A percentile compares a stretch with the other conserved stretches of the same genome.
phyloP scores from a whole-genome alignment of 2,113 vertebrate species.

The Lagopus muta region DNA sequence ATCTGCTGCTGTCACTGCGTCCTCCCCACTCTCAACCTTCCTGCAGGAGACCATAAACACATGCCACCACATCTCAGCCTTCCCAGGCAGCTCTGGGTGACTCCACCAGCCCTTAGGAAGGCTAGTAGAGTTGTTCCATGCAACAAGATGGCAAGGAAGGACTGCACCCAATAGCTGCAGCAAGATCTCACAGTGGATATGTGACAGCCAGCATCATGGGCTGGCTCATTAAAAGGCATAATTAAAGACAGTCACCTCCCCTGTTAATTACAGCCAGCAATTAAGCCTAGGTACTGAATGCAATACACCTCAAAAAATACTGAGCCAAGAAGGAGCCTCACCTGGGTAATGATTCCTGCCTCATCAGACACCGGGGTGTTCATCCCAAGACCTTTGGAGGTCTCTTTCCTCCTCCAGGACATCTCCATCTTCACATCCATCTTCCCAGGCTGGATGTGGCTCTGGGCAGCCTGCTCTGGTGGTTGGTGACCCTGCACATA shows the following conservation, averaged over 20 bases:
- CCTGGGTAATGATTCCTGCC: not conserved
- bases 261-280: conserved; percentile 8
- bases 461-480: no score
- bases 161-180: not conserved
- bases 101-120: not conserved
- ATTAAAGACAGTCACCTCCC: conserved; percentile 23
- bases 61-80: fast-evolving
- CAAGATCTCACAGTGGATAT: not conserved
- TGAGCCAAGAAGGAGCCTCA: not conserved
- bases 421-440: not conserved
- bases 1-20: fast-evolving
- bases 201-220: not conserved
- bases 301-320: not conserved
- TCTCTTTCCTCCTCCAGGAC: not conserved
- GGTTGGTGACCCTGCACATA: no score
- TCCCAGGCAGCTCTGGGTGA: fast-evolving
- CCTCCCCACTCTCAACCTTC: not conserved
- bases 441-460: no score
- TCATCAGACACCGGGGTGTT: fast-evolving
- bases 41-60: fast-evolving
- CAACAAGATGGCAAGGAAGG: fast-evolving
- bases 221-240: not conserved
- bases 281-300: not conserved
- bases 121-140: fast-evolving
- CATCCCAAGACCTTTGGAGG: fast-evolving